A percentile compares a stretch with the other conserved stretches of the same genome.
phyloP scores from a whole-genome alignment of 1,140 invertebrate species.

The Anastrepha ludens region DNA sequence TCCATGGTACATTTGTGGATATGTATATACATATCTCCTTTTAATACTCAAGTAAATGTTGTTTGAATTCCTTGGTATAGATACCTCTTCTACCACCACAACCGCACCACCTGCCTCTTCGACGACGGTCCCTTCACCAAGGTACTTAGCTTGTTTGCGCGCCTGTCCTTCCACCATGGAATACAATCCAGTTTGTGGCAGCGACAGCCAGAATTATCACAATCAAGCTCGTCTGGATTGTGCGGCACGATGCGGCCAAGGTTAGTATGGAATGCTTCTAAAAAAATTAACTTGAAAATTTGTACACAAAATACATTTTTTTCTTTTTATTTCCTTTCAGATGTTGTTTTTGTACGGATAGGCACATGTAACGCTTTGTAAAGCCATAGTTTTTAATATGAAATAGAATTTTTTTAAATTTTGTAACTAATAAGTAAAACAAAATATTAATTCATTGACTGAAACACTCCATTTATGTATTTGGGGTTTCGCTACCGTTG shows the following conservation, averaged over 20 bases:
- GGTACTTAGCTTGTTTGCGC: constrained; percentile 62
- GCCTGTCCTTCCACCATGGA: constrained; percentile 74
- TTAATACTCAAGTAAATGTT: too few species aligned
- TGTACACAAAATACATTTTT: neutral
- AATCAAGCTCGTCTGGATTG: constrained; percentile 79
- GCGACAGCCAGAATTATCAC: constrained; percentile 78
- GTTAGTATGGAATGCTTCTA: constrained; percentile 68
- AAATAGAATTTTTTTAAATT: neutral
- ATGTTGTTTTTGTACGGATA: constrained; percentile 56
- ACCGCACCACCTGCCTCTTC: constrained; percentile 59
- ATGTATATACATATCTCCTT: too few species aligned
- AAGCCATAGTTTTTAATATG: neutral
- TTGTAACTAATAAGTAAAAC: neutral
- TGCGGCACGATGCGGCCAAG: constrained; percentile 77
- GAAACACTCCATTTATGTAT: too few species aligned
- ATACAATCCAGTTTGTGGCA: constrained; percentile 84
- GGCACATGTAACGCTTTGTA: constrained; percentile 56
- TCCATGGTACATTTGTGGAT: too few species aligned
- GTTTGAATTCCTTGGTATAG: neutral
- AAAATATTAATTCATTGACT: too few species aligned
- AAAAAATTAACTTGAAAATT: neutral
- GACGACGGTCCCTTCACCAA: constrained; percentile 60
- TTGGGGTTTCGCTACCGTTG: too few species aligned
- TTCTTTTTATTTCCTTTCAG: constrained; percentile 56
- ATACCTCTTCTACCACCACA: constrained; percentile 56